phyloP scores from a whole-genome alignment of 2,113 vertebrate genomes.

The Drymodes brunneopygia region DNA sequence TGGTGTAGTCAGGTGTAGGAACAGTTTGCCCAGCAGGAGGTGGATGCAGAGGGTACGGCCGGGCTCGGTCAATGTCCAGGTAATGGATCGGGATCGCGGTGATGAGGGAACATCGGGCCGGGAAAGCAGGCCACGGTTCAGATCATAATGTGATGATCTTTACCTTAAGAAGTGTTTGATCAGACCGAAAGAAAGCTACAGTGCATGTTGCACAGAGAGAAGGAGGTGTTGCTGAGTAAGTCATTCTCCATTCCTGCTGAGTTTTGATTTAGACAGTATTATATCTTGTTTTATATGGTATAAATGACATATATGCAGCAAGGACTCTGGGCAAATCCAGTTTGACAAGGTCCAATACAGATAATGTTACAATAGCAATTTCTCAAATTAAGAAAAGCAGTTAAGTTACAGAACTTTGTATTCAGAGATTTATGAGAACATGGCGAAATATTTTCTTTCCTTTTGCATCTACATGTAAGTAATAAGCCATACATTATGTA shows the following conservation, averaged over 20 bases:
- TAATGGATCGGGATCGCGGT: fast-evolving
- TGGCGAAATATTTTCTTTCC: background rate
- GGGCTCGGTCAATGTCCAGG: background rate
- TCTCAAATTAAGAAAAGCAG: background rate
- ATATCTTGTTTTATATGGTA: background rate
- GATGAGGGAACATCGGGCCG: background rate
- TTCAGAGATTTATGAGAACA: background rate
- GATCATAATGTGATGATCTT: background rate
- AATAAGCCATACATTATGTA: background rate
- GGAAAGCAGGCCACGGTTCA: background rate
- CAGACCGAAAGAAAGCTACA: background rate
- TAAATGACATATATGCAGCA: background rate
- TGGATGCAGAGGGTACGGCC: background rate
- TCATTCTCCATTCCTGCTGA: fast-evolving
- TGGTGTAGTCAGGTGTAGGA: background rate
- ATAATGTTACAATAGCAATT: background rate
- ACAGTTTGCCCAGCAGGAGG: background rate
- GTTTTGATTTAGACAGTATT: background rate
- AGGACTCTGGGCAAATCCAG: background rate
- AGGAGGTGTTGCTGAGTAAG: background rate
- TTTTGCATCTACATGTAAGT: fast-evolving
- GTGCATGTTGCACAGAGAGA: background rate
- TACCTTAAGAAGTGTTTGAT: background rate
- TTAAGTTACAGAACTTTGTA: background rate
- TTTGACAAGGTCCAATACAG: background rate